Percentiles rank a stretch among this genome's conserved stretches.
These are phyloP conservation scores for Dreissena rostriformis DNA, from an alignment of 1,140 invertebrate genomes.

Conservation along the genomic window DNA sequence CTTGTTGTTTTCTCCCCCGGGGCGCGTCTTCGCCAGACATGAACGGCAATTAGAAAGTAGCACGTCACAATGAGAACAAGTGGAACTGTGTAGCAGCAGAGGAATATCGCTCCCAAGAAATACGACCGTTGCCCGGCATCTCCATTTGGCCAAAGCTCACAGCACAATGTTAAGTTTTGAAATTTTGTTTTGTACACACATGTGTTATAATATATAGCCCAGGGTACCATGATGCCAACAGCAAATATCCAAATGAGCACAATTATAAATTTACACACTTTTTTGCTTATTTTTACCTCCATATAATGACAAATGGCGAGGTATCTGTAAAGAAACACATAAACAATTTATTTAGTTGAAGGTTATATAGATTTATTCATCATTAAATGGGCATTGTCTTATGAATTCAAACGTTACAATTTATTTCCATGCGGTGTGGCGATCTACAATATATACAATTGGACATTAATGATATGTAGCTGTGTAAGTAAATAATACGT, in stretches of 20 bases:
- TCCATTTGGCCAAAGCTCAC: constrained; percentile 65
- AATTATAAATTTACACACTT: constrained; percentile 92
- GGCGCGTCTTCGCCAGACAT: constrained; percentile 93
- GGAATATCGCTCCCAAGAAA: constrained; percentile 94
- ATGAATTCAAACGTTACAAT: too few species aligned
- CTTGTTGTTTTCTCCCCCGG: constrained; percentile 84
- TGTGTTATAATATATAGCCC: constrained; percentile 93
- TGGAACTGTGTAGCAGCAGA: constrained; percentile 95
- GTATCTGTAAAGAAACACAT: constrained; percentile 86
- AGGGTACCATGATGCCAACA: constrained; percentile 91
- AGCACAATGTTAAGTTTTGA: constrained; percentile 61
- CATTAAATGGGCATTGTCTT: too few species aligned
- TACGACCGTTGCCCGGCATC: constrained; percentile 89
- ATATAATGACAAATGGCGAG: constrained; percentile 97
- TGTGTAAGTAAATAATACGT: too few species aligned
- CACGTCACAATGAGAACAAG: constrained; percentile 95
- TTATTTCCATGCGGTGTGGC: too few species aligned
- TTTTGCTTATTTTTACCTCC: constrained; percentile 94
- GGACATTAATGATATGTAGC: too few species aligned
- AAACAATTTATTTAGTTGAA: background rate
- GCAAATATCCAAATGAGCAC: constrained; percentile 94
- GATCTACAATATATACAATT: too few species aligned
- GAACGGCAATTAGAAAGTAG: constrained; percentile 96
- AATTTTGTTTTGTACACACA: constrained; percentile 25
- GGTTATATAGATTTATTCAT: too few species aligned